phyloP scores from a whole-genome alignment of 2,888 invertebrate species.

The Ophioninae sp. region DNA sequence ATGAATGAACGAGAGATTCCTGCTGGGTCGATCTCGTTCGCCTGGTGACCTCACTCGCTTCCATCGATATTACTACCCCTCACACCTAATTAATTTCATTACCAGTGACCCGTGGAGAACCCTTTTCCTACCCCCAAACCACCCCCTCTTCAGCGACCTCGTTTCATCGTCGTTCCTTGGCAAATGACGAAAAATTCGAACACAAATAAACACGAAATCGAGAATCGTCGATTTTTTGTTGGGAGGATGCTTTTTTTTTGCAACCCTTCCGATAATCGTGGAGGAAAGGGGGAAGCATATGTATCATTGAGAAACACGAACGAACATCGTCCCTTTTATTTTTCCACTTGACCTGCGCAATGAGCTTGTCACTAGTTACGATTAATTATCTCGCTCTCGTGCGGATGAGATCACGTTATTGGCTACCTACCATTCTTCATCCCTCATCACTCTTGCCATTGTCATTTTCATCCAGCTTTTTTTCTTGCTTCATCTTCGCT shows the following conservation, averaged over 20 bases:
- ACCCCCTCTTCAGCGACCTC: too few relatives aligned
- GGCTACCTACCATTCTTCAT: constrained; percentile 31
- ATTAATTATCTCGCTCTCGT: constrained; percentile 60
- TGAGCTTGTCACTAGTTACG: constrained; percentile 51
- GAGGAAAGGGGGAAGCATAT: background rate
- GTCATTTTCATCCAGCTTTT: constrained; percentile 19
- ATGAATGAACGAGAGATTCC: constrained; percentile 2
- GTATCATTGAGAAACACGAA: background rate
- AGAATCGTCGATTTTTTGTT: too few relatives aligned
- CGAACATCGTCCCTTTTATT: constrained; percentile 11
- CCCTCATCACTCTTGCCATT: background rate
- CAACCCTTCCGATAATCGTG: background rate
- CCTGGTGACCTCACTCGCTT: constrained; percentile 21
- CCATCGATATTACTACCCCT: constrained; percentile 1
- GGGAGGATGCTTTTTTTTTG: too few relatives aligned
- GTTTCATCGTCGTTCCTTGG: background rate
- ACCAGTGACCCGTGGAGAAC: constrained; percentile 12
- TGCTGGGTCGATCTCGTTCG: constrained; percentile 26
- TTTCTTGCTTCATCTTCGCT: background rate
- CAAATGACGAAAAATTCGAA: too few relatives aligned
- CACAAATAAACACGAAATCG: too few relatives aligned
- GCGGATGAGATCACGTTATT: constrained; percentile 55
- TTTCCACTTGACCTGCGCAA: constrained; percentile 18
- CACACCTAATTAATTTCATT: constrained; percentile 43
- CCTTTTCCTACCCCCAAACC: background rate